phyloP scores from a whole-genome alignment of 1,140 invertebrate species.

The Tyrophagus putrescentiae region DNA sequence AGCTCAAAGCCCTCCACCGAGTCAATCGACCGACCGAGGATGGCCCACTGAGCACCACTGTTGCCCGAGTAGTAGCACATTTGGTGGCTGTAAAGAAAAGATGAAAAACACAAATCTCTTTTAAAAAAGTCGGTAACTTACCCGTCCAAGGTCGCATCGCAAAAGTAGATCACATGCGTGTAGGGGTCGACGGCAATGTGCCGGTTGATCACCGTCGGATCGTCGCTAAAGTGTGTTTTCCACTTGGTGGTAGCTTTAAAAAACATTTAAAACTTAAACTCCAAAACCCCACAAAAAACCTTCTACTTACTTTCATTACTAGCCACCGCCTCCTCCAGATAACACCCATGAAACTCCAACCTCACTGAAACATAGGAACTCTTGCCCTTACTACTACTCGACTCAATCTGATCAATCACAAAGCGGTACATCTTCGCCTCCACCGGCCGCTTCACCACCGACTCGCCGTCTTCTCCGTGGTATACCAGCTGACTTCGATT shows the following conservation, averaged over 20 bases:
- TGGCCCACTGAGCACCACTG: neutral
- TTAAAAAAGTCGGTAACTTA: slow-evolving; percentile 18
- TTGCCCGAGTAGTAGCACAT: slow-evolving; percentile 16
- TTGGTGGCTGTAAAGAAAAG: slow-evolving; percentile 19
- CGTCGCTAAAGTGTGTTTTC: slow-evolving; percentile 24
- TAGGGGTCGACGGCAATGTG: slow-evolving; percentile 23
- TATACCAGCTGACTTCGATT: slow-evolving; percentile 15
- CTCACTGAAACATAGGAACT: slow-evolving; percentile 11
- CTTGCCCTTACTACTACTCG: neutral
- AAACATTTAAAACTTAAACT: slow-evolving; percentile 15
- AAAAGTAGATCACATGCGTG: slow-evolving; percentile 25
- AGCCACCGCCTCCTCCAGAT: slow-evolving; percentile 8
- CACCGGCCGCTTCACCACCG: neutral
- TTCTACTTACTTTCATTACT: neutral
- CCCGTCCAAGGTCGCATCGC: slow-evolving; percentile 25
- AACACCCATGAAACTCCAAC: slow-evolving; percentile 14
- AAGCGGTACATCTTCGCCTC: neutral
- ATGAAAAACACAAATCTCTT: no score
- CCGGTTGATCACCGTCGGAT: slow-evolving; percentile 21
- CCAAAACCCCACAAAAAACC: slow-evolving; percentile 19
- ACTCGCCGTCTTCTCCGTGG: neutral
- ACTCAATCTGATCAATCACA: slow-evolving; percentile 18
- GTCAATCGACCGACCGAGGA: slow-evolving; percentile 10
- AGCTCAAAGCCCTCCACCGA: slow-evolving; percentile 22
- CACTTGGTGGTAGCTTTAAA: neutral